Conservation (phyloP, 1,140 invertebrate genomes). For the Sitophilus oryzae region DNA sequence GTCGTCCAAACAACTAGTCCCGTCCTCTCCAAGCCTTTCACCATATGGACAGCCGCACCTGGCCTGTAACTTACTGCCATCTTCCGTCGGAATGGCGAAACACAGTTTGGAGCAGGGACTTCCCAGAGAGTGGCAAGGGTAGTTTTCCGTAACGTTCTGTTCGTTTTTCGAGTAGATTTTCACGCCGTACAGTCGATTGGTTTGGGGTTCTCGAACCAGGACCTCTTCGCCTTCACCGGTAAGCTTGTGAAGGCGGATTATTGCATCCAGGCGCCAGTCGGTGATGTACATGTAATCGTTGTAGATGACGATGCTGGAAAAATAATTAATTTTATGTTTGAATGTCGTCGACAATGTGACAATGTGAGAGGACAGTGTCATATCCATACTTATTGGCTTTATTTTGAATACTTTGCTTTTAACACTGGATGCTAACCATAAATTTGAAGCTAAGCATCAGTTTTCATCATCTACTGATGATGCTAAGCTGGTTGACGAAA, state of each 20-base stretch:
- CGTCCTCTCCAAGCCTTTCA: slow-evolving; percentile 74
- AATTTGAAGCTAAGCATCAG: too few species aligned
- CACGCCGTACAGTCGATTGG: slow-evolving; percentile 85
- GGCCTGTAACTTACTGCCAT: slow-evolving; percentile 48
- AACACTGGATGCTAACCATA: too few species aligned
- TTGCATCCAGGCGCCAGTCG: slow-evolving; percentile 94
- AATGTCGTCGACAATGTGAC: neutral
- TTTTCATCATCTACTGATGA: too few species aligned
- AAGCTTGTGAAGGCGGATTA: slow-evolving; percentile 83
- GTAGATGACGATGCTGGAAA: slow-evolving; percentile 71
- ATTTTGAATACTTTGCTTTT: too few species aligned
- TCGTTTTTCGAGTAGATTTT: slow-evolving; percentile 78
- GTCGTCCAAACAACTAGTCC: slow-evolving; percentile 71
- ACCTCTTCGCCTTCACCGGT: slow-evolving; percentile 81
- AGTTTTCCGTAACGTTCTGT: slow-evolving; percentile 64
- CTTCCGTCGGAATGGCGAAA: slow-evolving; percentile 72
- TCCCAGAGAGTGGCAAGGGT: slow-evolving; percentile 80
- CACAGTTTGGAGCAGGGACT: slow-evolving; percentile 93
- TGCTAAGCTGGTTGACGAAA: too few species aligned
- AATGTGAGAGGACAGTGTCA: too few species aligned
- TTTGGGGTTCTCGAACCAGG: slow-evolving; percentile 80
- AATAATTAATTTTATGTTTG: slow-evolving; percentile 1
- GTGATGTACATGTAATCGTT: slow-evolving; percentile 95
- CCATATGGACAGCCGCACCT: slow-evolving; percentile 95
- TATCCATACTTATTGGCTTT: too few species aligned